phyloP scores from a whole-genome alignment of 2,113 vertebrate genomes.

The mouse (Mus musculus) region DNA sequence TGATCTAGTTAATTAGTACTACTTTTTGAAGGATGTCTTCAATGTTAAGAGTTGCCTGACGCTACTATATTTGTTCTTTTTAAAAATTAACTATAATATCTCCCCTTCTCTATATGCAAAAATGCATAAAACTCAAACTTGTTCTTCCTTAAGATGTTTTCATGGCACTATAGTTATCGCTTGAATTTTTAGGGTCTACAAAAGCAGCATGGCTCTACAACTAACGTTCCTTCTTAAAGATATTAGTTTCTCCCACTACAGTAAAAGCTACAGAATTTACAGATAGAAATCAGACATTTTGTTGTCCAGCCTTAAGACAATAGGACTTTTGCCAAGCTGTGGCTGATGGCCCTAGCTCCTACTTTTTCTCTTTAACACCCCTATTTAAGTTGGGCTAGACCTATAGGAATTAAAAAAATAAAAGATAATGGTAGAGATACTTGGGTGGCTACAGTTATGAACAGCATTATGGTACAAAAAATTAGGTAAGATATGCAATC shows the following conservation, averaged over 20 bases:
- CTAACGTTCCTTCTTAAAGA: constrained; percentile 6
- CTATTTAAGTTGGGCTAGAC: neutral
- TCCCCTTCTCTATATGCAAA: neutral
- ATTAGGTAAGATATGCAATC: neutral
- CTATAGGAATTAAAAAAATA: neutral
- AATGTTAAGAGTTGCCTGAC: neutral
- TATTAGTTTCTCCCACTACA: constrained; percentile 14
- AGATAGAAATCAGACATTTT: neutral
- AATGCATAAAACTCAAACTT: neutral
- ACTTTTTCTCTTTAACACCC: neutral
- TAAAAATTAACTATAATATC: neutral
- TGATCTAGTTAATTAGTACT: neutral
- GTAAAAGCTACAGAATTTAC: neutral
- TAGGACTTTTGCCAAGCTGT: neutral
- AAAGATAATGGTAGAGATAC: neutral
- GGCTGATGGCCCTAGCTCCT: neutral
- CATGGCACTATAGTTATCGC: neutral
- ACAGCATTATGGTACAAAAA: neutral
- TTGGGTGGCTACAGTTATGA: neutral
- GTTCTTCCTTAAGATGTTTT: neutral
- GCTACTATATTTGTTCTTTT: neutral
- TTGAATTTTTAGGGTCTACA: neutral
- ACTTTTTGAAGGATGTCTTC: constrained; percentile 23
- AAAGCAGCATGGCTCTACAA: neutral
- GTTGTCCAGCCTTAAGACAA: neutral